Percentiles rank a stretch among this genome's conserved stretches.
Conservation (phyloP, 2,113 vertebrate genomes). For the Periophthalmodon schlosseri region DNA sequence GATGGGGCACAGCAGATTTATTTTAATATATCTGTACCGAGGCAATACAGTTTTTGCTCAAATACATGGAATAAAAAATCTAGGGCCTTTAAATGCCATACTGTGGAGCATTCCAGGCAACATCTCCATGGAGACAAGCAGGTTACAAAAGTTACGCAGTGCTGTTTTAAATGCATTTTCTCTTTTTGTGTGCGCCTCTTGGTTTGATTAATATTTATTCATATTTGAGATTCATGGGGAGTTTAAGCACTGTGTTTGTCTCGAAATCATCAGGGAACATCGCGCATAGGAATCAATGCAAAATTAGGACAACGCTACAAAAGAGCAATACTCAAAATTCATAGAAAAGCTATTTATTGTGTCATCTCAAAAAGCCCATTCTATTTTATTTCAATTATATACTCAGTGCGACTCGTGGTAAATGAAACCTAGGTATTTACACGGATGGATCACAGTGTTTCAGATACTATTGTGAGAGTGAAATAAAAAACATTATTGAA, state of each 20-base stretch:
- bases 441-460: not conserved
- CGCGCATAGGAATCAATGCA: slow-evolving; percentile 38
- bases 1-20: too few species aligned
- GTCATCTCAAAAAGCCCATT: not conserved
- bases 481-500: not conserved
- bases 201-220: slow-evolving; percentile 59
- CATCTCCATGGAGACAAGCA: too few species aligned
- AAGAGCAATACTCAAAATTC: slow-evolving; percentile 8
- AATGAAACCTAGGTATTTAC: not conserved
- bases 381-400: not conserved
- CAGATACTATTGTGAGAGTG: not conserved
- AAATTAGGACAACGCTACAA: slow-evolving; percentile 45
- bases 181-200: not conserved
- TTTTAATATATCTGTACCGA: too few species aligned
- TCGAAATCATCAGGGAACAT: slow-evolving; percentile 37
- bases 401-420: not conserved
- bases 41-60: too few species aligned
- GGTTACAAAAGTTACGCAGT: not conserved
- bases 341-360: slow-evolving; percentile 26
- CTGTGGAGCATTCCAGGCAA: too few species aligned
- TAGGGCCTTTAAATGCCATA: too few species aligned
- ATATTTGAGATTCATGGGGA: slow-evolving; percentile 55
- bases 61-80: too few species aligned
- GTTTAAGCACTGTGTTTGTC: slow-evolving; percentile 43
- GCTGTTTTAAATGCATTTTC: not conserved